Evolutionary conservation across 2,113 vertebrate genomes (phyloP).

Genomic region (Australoheros scitulus): DNA sequence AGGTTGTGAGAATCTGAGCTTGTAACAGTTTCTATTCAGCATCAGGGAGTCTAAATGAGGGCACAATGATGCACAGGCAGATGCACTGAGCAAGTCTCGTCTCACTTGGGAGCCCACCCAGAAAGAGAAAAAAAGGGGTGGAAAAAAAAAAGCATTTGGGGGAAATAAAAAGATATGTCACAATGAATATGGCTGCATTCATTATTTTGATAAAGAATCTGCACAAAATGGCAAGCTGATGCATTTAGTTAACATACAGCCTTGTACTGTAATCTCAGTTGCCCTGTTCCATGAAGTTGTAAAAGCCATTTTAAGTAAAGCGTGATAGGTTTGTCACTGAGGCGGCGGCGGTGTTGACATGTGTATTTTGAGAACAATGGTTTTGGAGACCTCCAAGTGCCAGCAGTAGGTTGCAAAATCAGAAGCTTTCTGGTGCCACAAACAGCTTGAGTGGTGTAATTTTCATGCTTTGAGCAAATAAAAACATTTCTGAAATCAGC

Average conservation of each 20-base stretch:
- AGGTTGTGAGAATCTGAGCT: conserved; percentile 52
- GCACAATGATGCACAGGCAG: conserved; percentile 33
- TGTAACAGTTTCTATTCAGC: conserved; percentile 41
- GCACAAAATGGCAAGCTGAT: conserved; percentile 22
- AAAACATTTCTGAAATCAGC: conserved; percentile 58
- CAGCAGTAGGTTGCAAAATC: conserved; percentile 58
- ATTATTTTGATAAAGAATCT: conserved; percentile 53
- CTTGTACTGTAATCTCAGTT: conserved; percentile 20
- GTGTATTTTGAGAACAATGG: conserved; percentile 57
- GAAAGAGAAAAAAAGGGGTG: not conserved
- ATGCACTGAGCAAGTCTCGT: conserved; percentile 19
- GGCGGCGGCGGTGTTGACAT: conserved; percentile 22
- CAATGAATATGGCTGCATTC: conserved; percentile 21
- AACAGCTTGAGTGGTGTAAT: conserved; percentile 71
- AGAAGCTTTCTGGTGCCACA: conserved; percentile 44
- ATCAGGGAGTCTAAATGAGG: conserved; percentile 43
- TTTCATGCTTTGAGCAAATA: conserved; percentile 65
- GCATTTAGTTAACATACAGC: conserved; percentile 20
- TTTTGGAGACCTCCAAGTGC: conserved; percentile 58
- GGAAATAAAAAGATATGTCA: conserved; percentile 10
- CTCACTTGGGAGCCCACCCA: conserved; percentile 34
- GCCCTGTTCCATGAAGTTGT: conserved; percentile 25
- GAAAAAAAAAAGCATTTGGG: not conserved
- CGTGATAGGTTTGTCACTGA: conserved; percentile 33
- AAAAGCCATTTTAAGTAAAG: conserved; percentile 37